Percentiles rank a stretch among this genome's conserved stretches.
Evolutionary conservation across 2,113 vertebrate species (phyloP).

Genomic region (Catharus minimus): DNA sequence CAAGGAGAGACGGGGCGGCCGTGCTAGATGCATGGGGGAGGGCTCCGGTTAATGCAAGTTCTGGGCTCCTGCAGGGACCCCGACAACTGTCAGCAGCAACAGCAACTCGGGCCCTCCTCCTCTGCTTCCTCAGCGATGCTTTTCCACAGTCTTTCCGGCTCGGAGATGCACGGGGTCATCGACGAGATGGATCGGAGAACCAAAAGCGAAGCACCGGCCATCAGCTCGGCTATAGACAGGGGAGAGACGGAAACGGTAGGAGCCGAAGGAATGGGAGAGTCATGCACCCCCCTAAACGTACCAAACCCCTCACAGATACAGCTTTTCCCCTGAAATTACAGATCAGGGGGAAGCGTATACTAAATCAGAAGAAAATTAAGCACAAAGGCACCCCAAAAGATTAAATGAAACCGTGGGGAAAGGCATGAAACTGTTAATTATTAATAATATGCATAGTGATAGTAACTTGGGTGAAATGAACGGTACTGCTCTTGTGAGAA

Average conservation of each 20-base stretch:
- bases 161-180: slow-evolving; percentile 96
- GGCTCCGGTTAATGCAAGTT: slow-evolving; percentile 85
- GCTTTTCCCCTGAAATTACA: slow-evolving; percentile 14
- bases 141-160: slow-evolving; percentile 96
- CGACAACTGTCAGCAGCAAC: slow-evolving; percentile 59
- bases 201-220: slow-evolving; percentile 92
- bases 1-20: slow-evolving; percentile 57
- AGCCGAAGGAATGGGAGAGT: slow-evolving; percentile 29
- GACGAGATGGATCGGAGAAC: slow-evolving; percentile 96
- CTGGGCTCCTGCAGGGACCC: slow-evolving; percentile 77
- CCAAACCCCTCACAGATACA: background rate
- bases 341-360: background rate
- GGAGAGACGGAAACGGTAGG: slow-evolving; percentile 98
- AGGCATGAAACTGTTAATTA: slow-evolving; percentile 59
- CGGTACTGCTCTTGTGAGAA: background rate
- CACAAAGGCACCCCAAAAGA: slow-evolving; percentile 2
- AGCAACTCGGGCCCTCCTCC: slow-evolving; percentile 59
- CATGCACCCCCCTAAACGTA: background rate
- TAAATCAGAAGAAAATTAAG: slow-evolving; percentile 2
- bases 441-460: slow-evolving; percentile 52
- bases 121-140: slow-evolving; percentile 83
- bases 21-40: slow-evolving; percentile 73
- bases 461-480: slow-evolving; percentile 32
- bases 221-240: slow-evolving; percentile 98
- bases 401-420: slow-evolving; percentile 22